Evolutionary conservation across 2,113 vertebrate genomes (phyloP), one percentile per base, ranked within the genome.

Genomic region (Larimichthys crocea): DNA sequence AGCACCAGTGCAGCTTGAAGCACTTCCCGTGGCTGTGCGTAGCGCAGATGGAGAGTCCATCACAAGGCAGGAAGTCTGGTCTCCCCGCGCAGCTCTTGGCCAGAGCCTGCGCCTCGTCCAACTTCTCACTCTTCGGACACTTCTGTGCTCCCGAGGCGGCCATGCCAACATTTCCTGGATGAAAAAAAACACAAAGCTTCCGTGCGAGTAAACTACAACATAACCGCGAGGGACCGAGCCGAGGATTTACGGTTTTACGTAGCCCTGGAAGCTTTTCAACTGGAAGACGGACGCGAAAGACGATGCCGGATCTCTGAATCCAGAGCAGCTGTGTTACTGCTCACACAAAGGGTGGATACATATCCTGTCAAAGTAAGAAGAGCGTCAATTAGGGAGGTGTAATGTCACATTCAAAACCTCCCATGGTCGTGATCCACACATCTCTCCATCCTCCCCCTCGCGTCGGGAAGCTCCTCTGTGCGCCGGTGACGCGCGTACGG

Each of bases 1-100:
- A 99, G 95, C 98, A 99, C 98, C 98, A 99, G 95, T 99, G 98
- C 90, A 99, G 97, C 92, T 97, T 98, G 96, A 99, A 99, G 95
- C 98, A 99, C 95, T 98, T 98, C 90, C 98, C 98, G 76, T 99
- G 98, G 94, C 97, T 99, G 95, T 99, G 98, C 56, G 97, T 99
- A 73, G 98, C 96, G 94, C 98, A 99, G 94, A 98, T 97, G 91
- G 97, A 98, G 80, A 98, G 96, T 88, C 98, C 97, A 84, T 99
- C 98, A 88, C 98, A 99, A 77, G 98, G 98, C 91, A 99, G 96
- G 94, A 99, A 99, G 96, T 99, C 98, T 82, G 98, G 97, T 96
- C 97, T 95, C 84, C 98, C 98, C 4, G 98, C 98, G 91, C 98
- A 99, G 95, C 96, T 99, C 93, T 93, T 96, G 88, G 98, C 98